These are phyloP conservation scores for Delia radicum DNA, from an alignment of 1,140 invertebrate species.

Conservation along the genomic window DNA sequence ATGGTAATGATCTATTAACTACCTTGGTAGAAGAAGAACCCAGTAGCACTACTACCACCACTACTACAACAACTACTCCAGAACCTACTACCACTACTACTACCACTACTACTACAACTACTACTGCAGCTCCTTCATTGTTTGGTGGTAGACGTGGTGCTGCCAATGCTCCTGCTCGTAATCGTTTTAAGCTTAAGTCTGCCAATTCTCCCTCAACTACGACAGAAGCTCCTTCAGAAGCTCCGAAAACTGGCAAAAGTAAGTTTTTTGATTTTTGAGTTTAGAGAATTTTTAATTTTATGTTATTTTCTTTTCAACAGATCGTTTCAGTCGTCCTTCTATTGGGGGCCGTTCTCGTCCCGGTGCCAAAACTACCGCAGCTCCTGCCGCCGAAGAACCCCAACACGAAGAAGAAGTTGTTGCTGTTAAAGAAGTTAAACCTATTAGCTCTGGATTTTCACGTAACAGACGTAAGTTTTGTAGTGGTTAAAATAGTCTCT, in stretches of 20 bases:
- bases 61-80: slow-evolving; percentile 61
- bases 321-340: slow-evolving; percentile 51
- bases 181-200: slow-evolving; percentile 53
- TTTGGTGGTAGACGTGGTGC: slow-evolving; percentile 49
- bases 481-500: too few species aligned
- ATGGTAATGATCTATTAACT: slow-evolving; percentile 54
- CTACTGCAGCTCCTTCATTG: slow-evolving; percentile 59
- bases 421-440: slow-evolving; percentile 56
- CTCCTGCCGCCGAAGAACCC: slow-evolving; percentile 37
- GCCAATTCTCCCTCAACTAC: slow-evolving; percentile 38
- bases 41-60: slow-evolving; percentile 58
- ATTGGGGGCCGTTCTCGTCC: slow-evolving; percentile 49
- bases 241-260: slow-evolving; percentile 50
- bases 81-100: slow-evolving; percentile 60
- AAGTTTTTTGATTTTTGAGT: slow-evolving; percentile 28
- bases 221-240: slow-evolving; percentile 51
- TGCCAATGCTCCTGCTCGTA: slow-evolving; percentile 40
- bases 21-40: slow-evolving; percentile 41
- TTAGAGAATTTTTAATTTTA: neutral
- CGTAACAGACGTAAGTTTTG: slow-evolving; percentile 50
- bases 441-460: slow-evolving; percentile 41
- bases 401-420: slow-evolving; percentile 41
- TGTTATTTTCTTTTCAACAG: neutral
- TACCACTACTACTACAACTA: slow-evolving; percentile 62
- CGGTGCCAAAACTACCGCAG: slow-evolving; percentile 45